Evolutionary conservation across 2,113 vertebrate genomes (phyloP).

Genomic region (Paramisgurnus dabryanus): DNA sequence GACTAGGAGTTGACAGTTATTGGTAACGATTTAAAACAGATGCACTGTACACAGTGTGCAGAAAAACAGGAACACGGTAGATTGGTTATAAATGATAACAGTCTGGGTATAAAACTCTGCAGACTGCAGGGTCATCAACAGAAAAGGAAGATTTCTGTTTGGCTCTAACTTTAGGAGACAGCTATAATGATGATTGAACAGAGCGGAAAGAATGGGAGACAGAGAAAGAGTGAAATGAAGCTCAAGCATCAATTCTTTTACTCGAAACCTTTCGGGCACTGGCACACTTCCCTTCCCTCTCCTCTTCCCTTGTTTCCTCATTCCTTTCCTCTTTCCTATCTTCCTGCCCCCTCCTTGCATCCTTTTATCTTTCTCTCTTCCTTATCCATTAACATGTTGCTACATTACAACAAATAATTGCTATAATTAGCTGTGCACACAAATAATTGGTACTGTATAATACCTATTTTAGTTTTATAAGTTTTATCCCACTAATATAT

Average conservation of each 20-base stretch:
- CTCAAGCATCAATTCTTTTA: constrained; percentile 6
- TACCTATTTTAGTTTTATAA: too few species aligned
- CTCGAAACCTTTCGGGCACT: background rate
- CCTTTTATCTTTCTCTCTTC: too few species aligned
- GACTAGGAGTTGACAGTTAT: background rate
- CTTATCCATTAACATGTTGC: too few species aligned
- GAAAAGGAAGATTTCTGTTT: constrained; percentile 24
- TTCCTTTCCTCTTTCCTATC: background rate
- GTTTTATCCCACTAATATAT: too few species aligned
- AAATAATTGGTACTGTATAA: too few species aligned
- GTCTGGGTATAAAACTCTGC: background rate
- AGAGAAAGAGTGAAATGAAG: constrained; percentile 20
- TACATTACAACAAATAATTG: too few species aligned
- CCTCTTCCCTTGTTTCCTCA: background rate
- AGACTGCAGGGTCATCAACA: background rate
- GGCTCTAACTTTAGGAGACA: constrained; percentile 16
- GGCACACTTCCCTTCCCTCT: background rate
- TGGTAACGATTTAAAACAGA: constrained; percentile 8
- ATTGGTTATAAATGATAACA: constrained; percentile 25
- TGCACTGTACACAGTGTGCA: constrained; percentile 11
- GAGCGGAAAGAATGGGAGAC: constrained; percentile 19
- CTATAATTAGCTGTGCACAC: too few species aligned
- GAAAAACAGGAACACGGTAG: background rate
- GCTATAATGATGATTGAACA: constrained; percentile 34
- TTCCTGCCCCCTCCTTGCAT: too few species aligned